A percentile compares a stretch with the other conserved stretches of the same genome.
These are phyloP conservation scores for Drosophila sucinea DNA, from an alignment of 1,140 invertebrate species.

Conservation along the genomic window DNA sequence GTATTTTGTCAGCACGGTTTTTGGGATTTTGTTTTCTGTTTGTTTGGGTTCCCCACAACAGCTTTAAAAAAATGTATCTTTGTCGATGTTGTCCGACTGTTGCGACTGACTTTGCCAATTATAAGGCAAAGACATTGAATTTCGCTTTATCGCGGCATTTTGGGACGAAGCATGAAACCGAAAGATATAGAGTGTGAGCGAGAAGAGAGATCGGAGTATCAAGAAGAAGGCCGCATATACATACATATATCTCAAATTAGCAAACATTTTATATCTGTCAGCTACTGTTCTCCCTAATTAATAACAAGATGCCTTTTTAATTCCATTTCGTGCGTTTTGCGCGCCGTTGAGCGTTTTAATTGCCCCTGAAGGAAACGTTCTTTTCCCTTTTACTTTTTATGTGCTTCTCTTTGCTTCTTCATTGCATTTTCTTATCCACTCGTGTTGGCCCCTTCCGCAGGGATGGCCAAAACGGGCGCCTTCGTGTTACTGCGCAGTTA, in stretches of 20 bases:
- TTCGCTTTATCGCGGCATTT: constrained; percentile 76
- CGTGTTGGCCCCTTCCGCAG: constrained; percentile 11
- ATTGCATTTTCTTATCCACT: constrained; percentile 13
- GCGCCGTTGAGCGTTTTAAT: constrained; percentile 78
- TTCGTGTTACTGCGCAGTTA: constrained; percentile 49
- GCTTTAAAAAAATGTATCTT: neutral
- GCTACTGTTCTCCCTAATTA: constrained; percentile 83
- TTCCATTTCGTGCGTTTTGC: constrained; percentile 79
- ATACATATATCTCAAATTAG: constrained; percentile 78
- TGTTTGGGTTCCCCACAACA: neutral
- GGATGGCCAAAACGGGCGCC: constrained; percentile 40
- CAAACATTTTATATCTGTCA: constrained; percentile 83
- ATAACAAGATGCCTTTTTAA: constrained; percentile 83
- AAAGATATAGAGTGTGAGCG: constrained; percentile 40
- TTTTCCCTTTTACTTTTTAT: neutral
- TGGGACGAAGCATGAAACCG: constrained; percentile 40
- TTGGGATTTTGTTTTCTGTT: constrained; percentile 31
- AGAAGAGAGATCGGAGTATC: constrained; percentile 35
- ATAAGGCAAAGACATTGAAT: constrained; percentile 80
- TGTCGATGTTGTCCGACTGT: constrained; percentile 16
- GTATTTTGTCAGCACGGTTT: constrained; percentile 60
- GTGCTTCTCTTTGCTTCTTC: neutral
- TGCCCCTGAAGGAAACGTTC: constrained; percentile 52
- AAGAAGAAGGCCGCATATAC: constrained; percentile 30
- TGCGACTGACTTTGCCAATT: constrained; percentile 65